Evolutionary conservation across 2,113 vertebrate species (phyloP).

Genomic region (Pholis gunnellus): DNA sequence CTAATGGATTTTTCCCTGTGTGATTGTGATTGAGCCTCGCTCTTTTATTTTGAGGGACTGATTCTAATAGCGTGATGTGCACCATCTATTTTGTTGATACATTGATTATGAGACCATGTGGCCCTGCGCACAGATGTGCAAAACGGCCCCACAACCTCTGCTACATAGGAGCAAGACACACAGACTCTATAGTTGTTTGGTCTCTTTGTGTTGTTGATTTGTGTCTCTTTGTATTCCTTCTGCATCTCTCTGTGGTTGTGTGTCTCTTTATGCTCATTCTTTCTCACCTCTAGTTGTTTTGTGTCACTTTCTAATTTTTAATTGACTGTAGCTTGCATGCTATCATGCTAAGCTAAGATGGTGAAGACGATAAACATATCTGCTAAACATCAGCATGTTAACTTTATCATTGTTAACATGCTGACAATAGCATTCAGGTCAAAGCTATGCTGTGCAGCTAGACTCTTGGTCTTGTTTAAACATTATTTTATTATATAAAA

Average conservation of each 20-base stretch:
- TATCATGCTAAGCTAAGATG: not conserved
- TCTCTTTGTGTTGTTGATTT: too few relatives aligned
- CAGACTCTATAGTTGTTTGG: too few relatives aligned
- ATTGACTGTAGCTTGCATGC: not conserved
- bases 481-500: not conserved
- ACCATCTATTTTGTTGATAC: not conserved
- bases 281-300: too few relatives aligned
- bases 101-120: too few relatives aligned
- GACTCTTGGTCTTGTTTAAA: not conserved
- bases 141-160: too few relatives aligned
- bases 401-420: not conserved
- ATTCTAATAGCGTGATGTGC: conserved; percentile 7
- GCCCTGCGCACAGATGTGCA: too few relatives aligned
- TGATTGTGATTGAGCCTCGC: not conserved
- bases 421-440: not conserved
- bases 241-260: too few relatives aligned
- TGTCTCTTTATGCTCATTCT: too few relatives aligned
- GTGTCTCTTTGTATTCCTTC: too few relatives aligned
- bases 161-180: too few relatives aligned
- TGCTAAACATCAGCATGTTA: not conserved
- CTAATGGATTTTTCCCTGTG: not conserved
- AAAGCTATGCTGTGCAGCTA: not conserved
- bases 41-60: not conserved
- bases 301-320: too few relatives aligned
- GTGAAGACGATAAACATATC: not conserved